Conservation (phyloP, 1,140 invertebrate species). For the Adelges cooleyi region DNA sequence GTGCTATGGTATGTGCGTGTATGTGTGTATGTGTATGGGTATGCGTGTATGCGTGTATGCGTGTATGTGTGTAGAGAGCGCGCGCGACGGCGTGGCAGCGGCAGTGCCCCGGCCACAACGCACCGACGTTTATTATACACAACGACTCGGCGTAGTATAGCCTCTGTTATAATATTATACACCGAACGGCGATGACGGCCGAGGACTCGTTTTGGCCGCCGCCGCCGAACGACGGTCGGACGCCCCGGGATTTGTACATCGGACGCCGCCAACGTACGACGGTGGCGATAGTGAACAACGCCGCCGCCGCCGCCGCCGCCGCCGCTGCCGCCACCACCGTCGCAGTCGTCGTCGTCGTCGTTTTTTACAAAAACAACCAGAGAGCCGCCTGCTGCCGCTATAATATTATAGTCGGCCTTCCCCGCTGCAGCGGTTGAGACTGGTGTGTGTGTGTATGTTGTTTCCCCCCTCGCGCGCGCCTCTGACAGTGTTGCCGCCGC, state of each 20-base stretch:
- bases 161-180: background rate
- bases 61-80: too few species aligned
- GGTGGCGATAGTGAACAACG: constrained; percentile 8
- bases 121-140: background rate
- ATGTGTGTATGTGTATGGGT: constrained; percentile 6
- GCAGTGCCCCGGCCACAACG: background rate
- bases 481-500: background rate
- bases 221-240: constrained; percentile 20
- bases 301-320: background rate
- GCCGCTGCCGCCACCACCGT: too few species aligned
- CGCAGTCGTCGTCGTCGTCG: background rate
- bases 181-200: background rate
- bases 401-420: too few species aligned
- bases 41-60: background rate
- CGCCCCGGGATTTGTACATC: constrained; percentile 18
- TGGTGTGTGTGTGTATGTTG: too few species aligned
- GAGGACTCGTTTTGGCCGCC: constrained; percentile 27
- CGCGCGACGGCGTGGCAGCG: background rate
- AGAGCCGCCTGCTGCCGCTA: too few species aligned
- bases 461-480: background rate
- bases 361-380: too few species aligned
- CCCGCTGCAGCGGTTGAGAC: too few species aligned
- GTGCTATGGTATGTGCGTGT: too few species aligned
- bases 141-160: constrained; percentile 6
- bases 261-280: background rate